Base-by-base conservation (phyloP, 2,888 invertebrate species). In the Mystacides longicornis region DNA sequence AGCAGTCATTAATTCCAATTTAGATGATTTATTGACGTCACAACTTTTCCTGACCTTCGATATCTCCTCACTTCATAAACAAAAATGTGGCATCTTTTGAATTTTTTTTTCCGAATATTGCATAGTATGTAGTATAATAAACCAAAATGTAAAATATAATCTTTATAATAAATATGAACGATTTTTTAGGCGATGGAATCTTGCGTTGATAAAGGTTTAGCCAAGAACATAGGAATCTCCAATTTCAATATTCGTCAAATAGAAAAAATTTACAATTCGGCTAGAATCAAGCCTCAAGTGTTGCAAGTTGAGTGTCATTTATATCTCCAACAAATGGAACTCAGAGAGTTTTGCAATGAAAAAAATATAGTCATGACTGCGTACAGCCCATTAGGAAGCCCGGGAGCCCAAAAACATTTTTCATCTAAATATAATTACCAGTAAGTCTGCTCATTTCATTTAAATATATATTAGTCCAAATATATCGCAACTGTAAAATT, bases 171-270 rank as follows among this genome's bases (percentile, higher is more conserved):
- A n/a, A n/a, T n/a, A n/a, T n/a, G n/a, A n/a, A n/a, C n/a, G n/a
- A n/a, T 45, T 20, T 45, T 45, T 14, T 62, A 87, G 87, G 82
- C 74, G 66, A 81, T 89, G 85, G 88, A 89, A 68, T 71, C 80
- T 54, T 80, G 82, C 65, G 85, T 87, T 48, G 76, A 77, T 60
- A 71, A 75, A 51, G 87, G 88, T 2, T 71, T 78, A 20, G 70
- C 81, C 1, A 83, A 78, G 65, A 81, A 87, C n/a, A 82, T 92
- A 61, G 91, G 91, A 2, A 67, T 91, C 51, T 91, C 90, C 50
- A 92, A 92, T 69, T 91, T 87, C 69, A 89, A 86, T 66, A 75
- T 76, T 56, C 66, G 71, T 16, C 92, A 92, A 72, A 77, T 90
- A 52, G 67, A 75, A 60, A 74, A 77, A 58, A 80, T 90, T 54